These are phyloP conservation scores for Grammomys dolichurus DNA, from an alignment of 2,113 vertebrate genomes.

Conservation along the genomic window DNA sequence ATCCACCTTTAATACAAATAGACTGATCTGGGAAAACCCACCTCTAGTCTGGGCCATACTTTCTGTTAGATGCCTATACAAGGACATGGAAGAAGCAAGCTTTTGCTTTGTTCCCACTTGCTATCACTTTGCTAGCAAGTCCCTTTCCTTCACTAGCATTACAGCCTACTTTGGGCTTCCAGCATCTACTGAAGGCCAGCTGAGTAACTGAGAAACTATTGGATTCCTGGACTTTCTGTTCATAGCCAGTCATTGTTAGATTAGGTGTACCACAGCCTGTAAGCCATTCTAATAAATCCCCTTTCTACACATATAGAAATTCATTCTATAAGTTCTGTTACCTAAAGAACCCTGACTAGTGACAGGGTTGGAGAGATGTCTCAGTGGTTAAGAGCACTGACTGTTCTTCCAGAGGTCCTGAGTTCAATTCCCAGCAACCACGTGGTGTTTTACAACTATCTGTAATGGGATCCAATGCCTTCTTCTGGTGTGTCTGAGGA, in stretches of 20 bases:
- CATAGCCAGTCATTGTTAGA: background rate
- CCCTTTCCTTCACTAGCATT: background rate
- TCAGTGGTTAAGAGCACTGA: no score
- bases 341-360: background rate
- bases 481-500: no score
- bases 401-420: no score
- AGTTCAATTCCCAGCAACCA: no score
- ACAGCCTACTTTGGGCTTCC: background rate
- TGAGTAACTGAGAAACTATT: background rate
- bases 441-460: no score
- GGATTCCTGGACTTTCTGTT: background rate
- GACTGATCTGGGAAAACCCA: background rate
- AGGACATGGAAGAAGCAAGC: background rate
- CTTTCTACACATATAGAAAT: background rate
- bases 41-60: background rate
- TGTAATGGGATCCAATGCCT: no score
- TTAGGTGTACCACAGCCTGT: background rate
- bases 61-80: background rate
- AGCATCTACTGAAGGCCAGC: background rate
- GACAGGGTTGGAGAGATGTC: no score
- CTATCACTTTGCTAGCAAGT: background rate
- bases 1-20: background rate
- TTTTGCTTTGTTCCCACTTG: background rate
- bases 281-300: background rate
- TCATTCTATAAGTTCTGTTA: background rate